Evolutionary conservation across 2,113 vertebrate genomes (phyloP).

Genomic region (Spermophilus dauricus): DNA sequence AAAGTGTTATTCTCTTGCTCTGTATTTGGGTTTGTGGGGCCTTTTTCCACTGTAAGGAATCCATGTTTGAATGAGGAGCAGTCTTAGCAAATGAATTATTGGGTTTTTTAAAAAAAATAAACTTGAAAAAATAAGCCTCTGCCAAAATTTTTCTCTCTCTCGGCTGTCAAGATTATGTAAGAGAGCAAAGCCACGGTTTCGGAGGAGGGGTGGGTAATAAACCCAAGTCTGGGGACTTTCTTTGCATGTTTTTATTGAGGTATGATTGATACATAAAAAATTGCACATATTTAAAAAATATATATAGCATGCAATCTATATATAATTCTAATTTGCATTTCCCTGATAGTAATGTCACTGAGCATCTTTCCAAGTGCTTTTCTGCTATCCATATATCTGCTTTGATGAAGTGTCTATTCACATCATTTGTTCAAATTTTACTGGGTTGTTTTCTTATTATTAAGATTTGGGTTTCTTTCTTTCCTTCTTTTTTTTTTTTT

Average conservation of each 20-base stretch:
- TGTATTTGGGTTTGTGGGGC: background rate
- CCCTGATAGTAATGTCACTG: background rate
- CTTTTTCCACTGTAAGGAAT: background rate
- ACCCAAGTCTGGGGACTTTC: background rate
- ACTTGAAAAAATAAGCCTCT: conserved; percentile 33
- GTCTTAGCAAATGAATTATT: conserved; percentile 59
- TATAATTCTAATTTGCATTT: background rate
- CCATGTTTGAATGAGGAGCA: background rate
- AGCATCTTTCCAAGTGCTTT: conserved; percentile 15
- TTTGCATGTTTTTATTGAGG: conserved; percentile 38
- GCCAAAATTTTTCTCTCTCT: conserved; percentile 39
- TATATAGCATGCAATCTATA: background rate
- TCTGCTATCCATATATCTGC: background rate
- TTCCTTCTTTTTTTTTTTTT: too few relatives aligned
- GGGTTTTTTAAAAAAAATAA: background rate
- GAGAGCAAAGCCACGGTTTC: conserved; percentile 4
- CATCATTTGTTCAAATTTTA: background rate
- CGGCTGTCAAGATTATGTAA: conserved; percentile 37
- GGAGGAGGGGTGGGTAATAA: background rate
- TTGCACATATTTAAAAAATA: conserved; percentile 42
- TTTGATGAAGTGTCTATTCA: background rate
- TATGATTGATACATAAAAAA: conserved; percentile 19
- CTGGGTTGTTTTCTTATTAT: conserved; percentile 28
- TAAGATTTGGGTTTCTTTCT: background rate
- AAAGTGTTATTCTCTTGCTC: conserved; percentile 36